Evolutionary conservation across 64 coral and sea anemone genomes (phyloP).

Genomic region (Acropora tenuis): DNA sequence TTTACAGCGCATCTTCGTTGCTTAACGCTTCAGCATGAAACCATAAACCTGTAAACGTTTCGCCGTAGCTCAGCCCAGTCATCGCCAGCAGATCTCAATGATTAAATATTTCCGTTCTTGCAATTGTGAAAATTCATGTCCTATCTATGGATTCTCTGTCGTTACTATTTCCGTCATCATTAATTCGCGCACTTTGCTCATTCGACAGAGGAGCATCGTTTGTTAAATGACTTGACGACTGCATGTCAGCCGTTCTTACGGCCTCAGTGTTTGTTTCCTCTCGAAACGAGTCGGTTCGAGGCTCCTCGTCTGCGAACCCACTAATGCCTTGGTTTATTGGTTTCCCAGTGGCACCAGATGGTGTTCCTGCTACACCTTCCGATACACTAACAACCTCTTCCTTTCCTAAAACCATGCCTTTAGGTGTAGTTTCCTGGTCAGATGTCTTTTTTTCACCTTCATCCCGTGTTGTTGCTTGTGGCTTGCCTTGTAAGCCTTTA

Average conservation of each 20-base stretch:
- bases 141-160: background rate
- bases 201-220: background rate
- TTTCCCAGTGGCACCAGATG: background rate
- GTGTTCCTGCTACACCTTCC: constrained; percentile 22
- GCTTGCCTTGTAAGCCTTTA: background rate
- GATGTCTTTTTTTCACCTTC: background rate
- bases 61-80: background rate
- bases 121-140: background rate
- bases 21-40: too few relatives aligned
- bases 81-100: background rate
- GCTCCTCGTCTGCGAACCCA: background rate
- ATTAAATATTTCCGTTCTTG: background rate
- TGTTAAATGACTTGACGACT: background rate
- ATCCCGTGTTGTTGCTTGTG: background rate
- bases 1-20: too few relatives aligned
- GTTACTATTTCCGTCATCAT: background rate
- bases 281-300: background rate
- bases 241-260: background rate
- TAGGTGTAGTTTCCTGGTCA: background rate
- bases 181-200: background rate
- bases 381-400: constrained; percentile 66
- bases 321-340: background rate
- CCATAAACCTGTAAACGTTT: too few relatives aligned
- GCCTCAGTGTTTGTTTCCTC: constrained; percentile 7
- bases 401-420: constrained; percentile 47